Evolutionary conservation across 2,888 invertebrate species (phyloP).

Genomic region (Tetragonula carbonaria): DNA sequence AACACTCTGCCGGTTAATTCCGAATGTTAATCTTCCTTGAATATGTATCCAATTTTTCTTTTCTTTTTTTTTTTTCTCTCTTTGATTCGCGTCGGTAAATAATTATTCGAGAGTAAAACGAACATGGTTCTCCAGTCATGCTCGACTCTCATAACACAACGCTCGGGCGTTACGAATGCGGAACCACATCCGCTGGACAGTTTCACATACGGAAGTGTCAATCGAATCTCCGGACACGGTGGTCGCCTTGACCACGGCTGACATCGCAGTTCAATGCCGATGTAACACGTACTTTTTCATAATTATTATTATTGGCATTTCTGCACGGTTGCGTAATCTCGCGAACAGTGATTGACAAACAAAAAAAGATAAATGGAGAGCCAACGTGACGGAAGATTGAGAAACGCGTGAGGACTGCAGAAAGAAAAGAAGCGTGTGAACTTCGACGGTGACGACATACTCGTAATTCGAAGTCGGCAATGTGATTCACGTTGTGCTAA

Average conservation of each 20-base stretch:
- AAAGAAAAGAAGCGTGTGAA: conserved; percentile 30
- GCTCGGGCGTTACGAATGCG: conserved; percentile 14
- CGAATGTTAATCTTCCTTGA: too few relatives aligned
- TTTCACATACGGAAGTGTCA: conserved; percentile 53
- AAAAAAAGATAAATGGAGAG: background rate
- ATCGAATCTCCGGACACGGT: conserved; percentile 45
- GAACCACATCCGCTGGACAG: conserved; percentile 32
- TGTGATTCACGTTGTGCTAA: background rate
- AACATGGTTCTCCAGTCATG: conserved; percentile 15
- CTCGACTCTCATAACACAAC: conserved; percentile 3
- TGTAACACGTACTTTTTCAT: conserved; percentile 40
- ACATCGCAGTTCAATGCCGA: conserved; percentile 72
- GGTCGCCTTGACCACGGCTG: conserved; percentile 73
- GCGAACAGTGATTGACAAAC: conserved; percentile 1
- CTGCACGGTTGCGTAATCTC: conserved; percentile 45
- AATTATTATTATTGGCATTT: conserved; percentile 41
- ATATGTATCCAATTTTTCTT: too few relatives aligned
- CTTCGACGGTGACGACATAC: conserved; percentile 1
- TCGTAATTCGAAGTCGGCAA: background rate
- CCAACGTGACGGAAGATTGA: background rate
- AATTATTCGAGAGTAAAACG: background rate
- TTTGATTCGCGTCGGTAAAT: background rate
- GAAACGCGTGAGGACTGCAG: background rate
- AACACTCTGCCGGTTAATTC: too few relatives aligned
- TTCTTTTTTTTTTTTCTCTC: too few relatives aligned